Base-by-base conservation (phyloP, 2,888 invertebrate genomes). In the Myopa tessellatipennis region DNA sequence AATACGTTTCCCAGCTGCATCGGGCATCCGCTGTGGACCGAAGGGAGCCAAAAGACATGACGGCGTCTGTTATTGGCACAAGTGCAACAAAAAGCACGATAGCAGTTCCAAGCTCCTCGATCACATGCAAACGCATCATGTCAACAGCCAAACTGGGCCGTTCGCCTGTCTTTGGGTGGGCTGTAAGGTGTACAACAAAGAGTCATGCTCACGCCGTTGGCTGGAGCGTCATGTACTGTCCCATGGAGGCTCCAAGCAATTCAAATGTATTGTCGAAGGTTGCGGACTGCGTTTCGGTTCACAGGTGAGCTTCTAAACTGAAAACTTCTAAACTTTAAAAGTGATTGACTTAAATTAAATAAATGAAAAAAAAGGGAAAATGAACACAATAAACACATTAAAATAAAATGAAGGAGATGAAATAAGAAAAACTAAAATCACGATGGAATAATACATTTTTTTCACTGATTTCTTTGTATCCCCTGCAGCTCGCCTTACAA, bases 251-350 rank as follows among this genome's bases (percentile, higher is more conserved):
- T 96, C 95, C 90, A 97, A 98, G 88, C 97, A 97, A 38, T 98
- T 96, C 91, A 94, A 95, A 85, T 98, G 98, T 90, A 98, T 98
- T 88, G 96, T 98, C 83, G 97, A 96, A 87, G 95, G 96, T 84
- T 98, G 98, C 90, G 96, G 97, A 84, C 93, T 93, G 85, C 91
- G 96, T 85, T 96, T 96, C 87, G 95, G 95, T 85, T 95, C 95
- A 79, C 95, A 95, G 94, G 96, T 96, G 91, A 63, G 18, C 26
- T 34, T 10, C 16, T 16, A 58, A 58, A 58, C 55, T 10, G 26
- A 1, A 26, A 26, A 26, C 26, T 26, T 26, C 26, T 1, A 26
- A 26, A 26, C 1, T 26, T 26, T 1, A 26, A 26, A 50, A 50
- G 3, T 14, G 3, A n/a, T 55, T 50, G 8, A n/a, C 1, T 55